These are phyloP conservation scores for Antheraea yamamai DNA, from an alignment of 2,888 invertebrate genomes.

Conservation along the genomic window DNA sequence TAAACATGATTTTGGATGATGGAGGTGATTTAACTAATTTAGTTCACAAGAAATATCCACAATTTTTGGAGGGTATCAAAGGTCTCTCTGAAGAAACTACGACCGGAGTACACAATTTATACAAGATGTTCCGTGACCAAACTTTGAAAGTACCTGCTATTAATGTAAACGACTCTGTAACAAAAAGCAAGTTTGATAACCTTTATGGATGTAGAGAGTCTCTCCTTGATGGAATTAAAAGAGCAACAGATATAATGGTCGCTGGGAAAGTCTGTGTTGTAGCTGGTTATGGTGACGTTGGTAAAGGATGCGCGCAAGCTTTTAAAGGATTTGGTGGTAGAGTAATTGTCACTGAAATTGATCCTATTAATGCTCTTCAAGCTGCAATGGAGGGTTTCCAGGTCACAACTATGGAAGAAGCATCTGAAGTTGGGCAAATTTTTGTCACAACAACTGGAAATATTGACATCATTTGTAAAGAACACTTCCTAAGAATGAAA, in stretches of 20 bases:
- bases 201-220: constrained; percentile 99
- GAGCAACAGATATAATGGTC: constrained; percentile 99
- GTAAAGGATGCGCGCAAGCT: constrained; percentile 98
- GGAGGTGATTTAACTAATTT: constrained; percentile 98
- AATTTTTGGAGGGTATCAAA: constrained; percentile 89
- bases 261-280: constrained; percentile 99
- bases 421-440: constrained; percentile 93
- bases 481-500: constrained; percentile 95
- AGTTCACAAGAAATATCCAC: constrained; percentile 95
- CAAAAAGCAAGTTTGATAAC: constrained; percentile 99
- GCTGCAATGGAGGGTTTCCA: constrained; percentile 99
- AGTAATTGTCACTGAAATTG: constrained; percentile 98
- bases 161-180: constrained; percentile 99
- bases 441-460: constrained; percentile 99
- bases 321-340: constrained; percentile 97
- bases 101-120: constrained; percentile 98
- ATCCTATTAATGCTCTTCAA: constrained; percentile 99
- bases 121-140: constrained; percentile 95
- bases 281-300: constrained; percentile 99
- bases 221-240: constrained; percentile 98
- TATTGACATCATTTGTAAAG: constrained; percentile 92
- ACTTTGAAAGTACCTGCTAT: constrained; percentile 96
- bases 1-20: constrained; percentile 99
- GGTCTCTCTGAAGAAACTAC: constrained; percentile 99
- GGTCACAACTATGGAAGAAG: constrained; percentile 98